Evolutionary conservation across 2,797 vertebrate species (phyloP), one percentile per base, ranked within the genome.

Genomic region (Benthosema pterotum): DNA sequence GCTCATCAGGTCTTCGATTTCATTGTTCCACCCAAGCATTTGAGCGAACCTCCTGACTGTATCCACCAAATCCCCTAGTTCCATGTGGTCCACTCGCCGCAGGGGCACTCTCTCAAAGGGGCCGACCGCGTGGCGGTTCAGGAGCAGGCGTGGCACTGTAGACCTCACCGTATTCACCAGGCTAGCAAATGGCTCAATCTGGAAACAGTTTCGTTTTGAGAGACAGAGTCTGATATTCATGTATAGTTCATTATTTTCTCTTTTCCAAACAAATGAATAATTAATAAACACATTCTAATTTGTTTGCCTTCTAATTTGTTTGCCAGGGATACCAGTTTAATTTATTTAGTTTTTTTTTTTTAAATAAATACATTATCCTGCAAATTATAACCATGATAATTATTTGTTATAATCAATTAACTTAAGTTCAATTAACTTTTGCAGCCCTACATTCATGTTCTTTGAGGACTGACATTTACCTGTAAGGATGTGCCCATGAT

Each of bases 101-200:
- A 88, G 74, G 0, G 90, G 88, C 11, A 79, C 75, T 60, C 78
- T 87, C 72, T 88, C 62, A 67, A 94, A 94, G 1, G 91, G 88
- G 9, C 93, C 93, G 11, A 94, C 93, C 0, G 89, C 79, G 1
- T 90, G 68, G 1, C 92, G 74, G 79, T 94, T 94, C 60, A 94
- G 77, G 60, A 94, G 92, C 46, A 94, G 88, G 16, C 93, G 92
- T 0, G 88, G 92, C 17, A 93, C 92, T 0, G 80, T 82, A 52
- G 91, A 77, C 55, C 88, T 89, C 62, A 94, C 90, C 0, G 92
- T 93, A 57, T 94, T 92, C 62, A 94, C 90, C 67, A 94, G 80
- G 72, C 93, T 93, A 67, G 92, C 92, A 22, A 93, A 94, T 0
- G 93, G 93, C 69, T 94, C 93, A 0, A 94, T 94, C 93, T 94